These are phyloP conservation scores for Oncorhynchus clarkii DNA, from an alignment of 2,113 vertebrate species.

Conservation along the genomic window DNA sequence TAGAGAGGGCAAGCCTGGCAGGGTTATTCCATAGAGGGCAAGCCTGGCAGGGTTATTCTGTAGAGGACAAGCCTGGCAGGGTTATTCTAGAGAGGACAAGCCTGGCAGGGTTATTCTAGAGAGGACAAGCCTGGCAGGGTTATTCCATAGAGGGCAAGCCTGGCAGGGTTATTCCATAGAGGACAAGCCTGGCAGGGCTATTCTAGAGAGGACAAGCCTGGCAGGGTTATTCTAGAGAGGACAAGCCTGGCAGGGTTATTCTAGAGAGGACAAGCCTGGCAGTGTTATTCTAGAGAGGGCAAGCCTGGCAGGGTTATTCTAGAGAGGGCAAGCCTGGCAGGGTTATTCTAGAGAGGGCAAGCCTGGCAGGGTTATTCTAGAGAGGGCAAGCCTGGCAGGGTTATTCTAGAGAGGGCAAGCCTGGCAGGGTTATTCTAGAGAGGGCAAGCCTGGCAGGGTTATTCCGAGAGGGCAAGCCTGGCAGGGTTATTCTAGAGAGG, in stretches of 20 bases:
- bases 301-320: not conserved
- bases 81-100: not conserved
- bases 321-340: not conserved
- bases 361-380: slow-evolving; percentile 2
- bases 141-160: not conserved
- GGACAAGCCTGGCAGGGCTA: too few relatives aligned
- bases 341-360: not conserved
- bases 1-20: too few relatives aligned
- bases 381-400: too few relatives aligned
- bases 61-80: not conserved
- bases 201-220: too few relatives aligned
- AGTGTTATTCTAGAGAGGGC: not conserved
- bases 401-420: too few relatives aligned
- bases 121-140: slow-evolving; percentile 1
- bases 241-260: too few relatives aligned
- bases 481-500: not conserved
- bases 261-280: too few relatives aligned
- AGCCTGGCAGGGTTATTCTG: too few relatives aligned
- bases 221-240: too few relatives aligned
- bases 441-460: not conserved
- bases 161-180: too few relatives aligned
- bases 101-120: slow-evolving; percentile 2
- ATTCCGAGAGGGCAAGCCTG: not conserved
- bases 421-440: not conserved
- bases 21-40: too few relatives aligned